phyloP scores from a whole-genome alignment of 2,113 vertebrate genomes.

The Pelusios castaneus region DNA sequence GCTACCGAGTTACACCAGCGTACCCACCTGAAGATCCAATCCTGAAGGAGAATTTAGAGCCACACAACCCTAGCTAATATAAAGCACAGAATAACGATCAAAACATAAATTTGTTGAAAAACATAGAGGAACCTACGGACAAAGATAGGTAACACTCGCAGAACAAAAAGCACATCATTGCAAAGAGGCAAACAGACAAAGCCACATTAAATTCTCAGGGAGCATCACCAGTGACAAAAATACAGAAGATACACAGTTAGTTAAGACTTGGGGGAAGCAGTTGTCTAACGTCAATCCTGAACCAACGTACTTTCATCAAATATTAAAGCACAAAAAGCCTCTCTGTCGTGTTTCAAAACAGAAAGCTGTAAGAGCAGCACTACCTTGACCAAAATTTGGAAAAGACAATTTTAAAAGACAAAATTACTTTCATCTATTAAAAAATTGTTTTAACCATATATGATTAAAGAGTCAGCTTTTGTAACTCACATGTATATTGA shows the following conservation, averaged over 20 bases:
- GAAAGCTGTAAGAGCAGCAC: constrained; percentile 6
- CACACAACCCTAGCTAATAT: constrained; percentile 59
- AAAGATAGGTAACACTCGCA: background rate
- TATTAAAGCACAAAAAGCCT: background rate
- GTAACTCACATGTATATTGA: background rate
- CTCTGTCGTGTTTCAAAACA: constrained; percentile 19
- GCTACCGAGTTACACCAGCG: constrained; percentile 64
- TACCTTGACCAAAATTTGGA: constrained; percentile 5
- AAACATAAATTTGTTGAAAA: constrained; percentile 55
- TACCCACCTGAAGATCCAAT: constrained; percentile 57
- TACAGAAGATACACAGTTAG: background rate
- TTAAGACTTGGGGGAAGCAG: background rate
- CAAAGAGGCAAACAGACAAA: background rate
- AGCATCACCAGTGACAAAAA: background rate
- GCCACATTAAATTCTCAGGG: background rate
- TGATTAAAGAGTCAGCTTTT: background rate
- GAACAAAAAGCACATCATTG: background rate
- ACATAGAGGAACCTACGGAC: constrained; percentile 24
- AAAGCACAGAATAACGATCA: constrained; percentile 39
- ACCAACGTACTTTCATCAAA: constrained; percentile 30
- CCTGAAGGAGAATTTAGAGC: constrained; percentile 44
- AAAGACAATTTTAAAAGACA: background rate
- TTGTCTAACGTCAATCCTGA: background rate
- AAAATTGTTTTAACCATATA: background rate
- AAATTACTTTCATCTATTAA: constrained; percentile 2